Percentiles rank a stretch among this genome's conserved stretches.
phyloP scores from a whole-genome alignment of 2,797 vertebrate genomes.

The Alcedo quadribrachys region DNA sequence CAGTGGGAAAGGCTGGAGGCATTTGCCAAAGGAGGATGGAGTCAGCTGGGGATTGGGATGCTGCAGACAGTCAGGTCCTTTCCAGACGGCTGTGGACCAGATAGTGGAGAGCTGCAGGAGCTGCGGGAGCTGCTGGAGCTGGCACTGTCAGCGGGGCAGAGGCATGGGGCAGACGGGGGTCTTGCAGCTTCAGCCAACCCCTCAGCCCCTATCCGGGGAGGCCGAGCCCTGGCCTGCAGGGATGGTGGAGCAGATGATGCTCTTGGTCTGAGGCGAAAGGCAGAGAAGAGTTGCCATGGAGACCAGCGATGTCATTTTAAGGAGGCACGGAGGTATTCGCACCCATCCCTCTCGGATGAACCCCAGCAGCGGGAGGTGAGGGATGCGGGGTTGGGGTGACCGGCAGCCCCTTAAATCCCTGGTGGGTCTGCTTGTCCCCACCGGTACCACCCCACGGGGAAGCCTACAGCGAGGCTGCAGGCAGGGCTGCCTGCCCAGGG shows the following conservation, averaged over 20 bases:
- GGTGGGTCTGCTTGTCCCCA: background rate
- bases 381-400: accelerated
- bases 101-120: accelerated
- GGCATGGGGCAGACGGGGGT: accelerated
- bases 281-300: slow-evolving; percentile 74
- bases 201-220: background rate
- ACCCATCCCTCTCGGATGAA: background rate
- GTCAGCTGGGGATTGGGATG: background rate
- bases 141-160: background rate
- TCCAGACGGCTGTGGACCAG: accelerated
- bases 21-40: too few relatives aligned
- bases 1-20: background rate
- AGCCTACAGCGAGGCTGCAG: accelerated
- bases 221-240: slow-evolving; percentile 29
- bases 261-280: slow-evolving; percentile 68
- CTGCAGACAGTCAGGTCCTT: accelerated
- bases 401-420: too few relatives aligned
- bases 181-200: accelerated
- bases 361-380: background rate
- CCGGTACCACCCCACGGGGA: accelerated
- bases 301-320: slow-evolving; percentile 63
- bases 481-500: background rate
- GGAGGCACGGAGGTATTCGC: slow-evolving; percentile 15
- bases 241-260: slow-evolving; percentile 64
- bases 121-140: accelerated